A percentile compares a stretch with the other conserved stretches of the same genome.
phyloP scores from a whole-genome alignment of 2,888 invertebrate species.

The Rhagophthalmus giganteus region DNA sequence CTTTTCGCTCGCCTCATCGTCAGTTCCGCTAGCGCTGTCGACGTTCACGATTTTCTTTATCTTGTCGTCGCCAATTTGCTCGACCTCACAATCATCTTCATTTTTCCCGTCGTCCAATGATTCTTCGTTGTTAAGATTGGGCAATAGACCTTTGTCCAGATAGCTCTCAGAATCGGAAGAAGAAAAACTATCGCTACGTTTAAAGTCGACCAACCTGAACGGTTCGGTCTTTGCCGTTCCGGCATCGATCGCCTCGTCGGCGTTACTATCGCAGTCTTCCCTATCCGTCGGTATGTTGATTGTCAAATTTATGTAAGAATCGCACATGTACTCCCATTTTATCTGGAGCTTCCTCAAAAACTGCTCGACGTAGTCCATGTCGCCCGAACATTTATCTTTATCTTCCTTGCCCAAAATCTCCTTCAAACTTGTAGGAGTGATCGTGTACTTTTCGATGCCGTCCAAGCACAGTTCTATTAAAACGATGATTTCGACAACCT shows the following conservation, averaged over 20 bases:
- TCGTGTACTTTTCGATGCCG: constrained; percentile 66
- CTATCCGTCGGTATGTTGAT: constrained; percentile 48
- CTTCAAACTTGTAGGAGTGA: constrained; percentile 64
- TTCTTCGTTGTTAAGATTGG: constrained; percentile 52
- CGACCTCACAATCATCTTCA: constrained; percentile 16
- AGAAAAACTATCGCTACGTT: constrained; percentile 51
- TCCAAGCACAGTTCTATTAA: constrained; percentile 82
- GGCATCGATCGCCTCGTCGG: constrained; percentile 19
- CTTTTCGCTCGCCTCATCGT: constrained; percentile 51
- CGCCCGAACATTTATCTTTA: constrained; percentile 41
- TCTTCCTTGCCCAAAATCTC: constrained; percentile 60
- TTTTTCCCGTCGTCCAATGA: constrained; percentile 15
- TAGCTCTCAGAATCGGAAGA: constrained; percentile 53
- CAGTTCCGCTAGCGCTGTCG: constrained; percentile 43
- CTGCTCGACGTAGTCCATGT: constrained; percentile 51
- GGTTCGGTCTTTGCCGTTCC: constrained; percentile 33
- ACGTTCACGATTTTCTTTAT: constrained; percentile 17
- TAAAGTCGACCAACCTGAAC: constrained; percentile 64
- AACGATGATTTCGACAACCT: constrained; percentile 86
- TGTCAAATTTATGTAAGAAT: constrained; percentile 52
- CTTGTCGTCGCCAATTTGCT: constrained; percentile 47
- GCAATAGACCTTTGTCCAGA: constrained; percentile 49
- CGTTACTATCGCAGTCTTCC: constrained; percentile 18
- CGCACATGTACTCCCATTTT: constrained; percentile 54
- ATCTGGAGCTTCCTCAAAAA: constrained; percentile 50